Conservation (phyloP, 2,888 invertebrate species). For the Pandemis corylana region DNA sequence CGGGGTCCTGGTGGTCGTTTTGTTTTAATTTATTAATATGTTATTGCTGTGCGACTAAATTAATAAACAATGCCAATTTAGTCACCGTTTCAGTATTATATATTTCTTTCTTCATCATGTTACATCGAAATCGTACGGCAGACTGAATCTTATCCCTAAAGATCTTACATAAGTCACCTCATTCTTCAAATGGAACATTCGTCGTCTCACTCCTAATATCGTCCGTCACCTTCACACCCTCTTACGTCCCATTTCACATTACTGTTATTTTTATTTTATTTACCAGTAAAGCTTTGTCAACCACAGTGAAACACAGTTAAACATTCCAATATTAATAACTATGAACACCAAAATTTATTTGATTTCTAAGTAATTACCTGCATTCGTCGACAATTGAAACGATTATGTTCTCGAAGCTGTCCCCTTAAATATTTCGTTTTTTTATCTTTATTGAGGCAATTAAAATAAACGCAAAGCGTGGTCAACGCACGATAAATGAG, state of each 20-base stretch:
- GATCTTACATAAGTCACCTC: no score
- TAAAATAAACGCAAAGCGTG: constrained; percentile 14
- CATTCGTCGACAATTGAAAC: no score
- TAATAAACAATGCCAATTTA: no score
- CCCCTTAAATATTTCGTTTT: constrained; percentile 5
- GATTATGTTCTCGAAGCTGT: background rate
- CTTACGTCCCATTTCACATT: no score
- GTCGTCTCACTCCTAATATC: no score
- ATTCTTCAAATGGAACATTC: no score
- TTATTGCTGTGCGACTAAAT: background rate
- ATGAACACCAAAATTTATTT: background rate
- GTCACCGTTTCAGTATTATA: no score
- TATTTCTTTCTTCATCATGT: no score
- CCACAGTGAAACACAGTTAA: background rate
- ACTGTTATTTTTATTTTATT: background rate
- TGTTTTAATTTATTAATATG: background rate
- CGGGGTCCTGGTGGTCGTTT: background rate
- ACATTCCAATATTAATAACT: background rate
- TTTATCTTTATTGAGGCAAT: constrained; percentile 14
- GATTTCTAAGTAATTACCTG: background rate
- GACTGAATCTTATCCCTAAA: no score
- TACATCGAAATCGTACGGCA: no score
- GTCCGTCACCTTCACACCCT: no score
- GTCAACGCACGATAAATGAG: constrained; percentile 21
- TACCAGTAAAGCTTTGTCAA: background rate